phyloP scores from a whole-genome alignment of 30 jellyfish, hydroid and myxozoan species.

The Sanderia malayensis region DNA sequence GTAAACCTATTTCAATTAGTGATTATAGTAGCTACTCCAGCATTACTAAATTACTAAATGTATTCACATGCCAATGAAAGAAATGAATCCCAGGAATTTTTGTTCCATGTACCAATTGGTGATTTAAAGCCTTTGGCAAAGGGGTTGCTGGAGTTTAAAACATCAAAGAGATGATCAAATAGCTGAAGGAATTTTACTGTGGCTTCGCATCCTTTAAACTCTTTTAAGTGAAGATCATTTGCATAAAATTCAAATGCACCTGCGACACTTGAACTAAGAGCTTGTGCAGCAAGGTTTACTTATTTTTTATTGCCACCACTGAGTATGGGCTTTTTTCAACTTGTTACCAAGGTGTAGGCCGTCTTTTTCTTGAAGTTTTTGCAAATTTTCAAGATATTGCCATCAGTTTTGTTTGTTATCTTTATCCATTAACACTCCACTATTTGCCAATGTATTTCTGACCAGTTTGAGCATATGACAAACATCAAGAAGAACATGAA shows the following conservation, averaged over 20 bases:
- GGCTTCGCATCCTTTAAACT: too few relatives aligned
- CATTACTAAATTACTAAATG: too few relatives aligned
- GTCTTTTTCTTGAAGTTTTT: too few relatives aligned
- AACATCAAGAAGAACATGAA: conserved; percentile 56
- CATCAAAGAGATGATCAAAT: conserved; percentile 52
- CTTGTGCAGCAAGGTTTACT: conserved; percentile 77
- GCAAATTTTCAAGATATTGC: too few relatives aligned
- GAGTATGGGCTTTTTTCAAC: conserved; percentile 40
- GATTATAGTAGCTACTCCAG: too few relatives aligned
- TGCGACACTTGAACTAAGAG: conserved; percentile 71
- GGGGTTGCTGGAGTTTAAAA: conserved; percentile 60
- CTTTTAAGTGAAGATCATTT: too few relatives aligned
- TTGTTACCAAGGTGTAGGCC: too few relatives aligned
- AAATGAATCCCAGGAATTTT: conserved; percentile 36
- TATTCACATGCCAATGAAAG: too few relatives aligned
- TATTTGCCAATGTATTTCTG: conserved; percentile 24
- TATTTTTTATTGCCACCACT: conserved; percentile 63
- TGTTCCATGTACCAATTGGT: conserved; percentile 40
- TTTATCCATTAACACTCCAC: conserved; percentile 13
- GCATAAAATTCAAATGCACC: conserved; percentile 61
- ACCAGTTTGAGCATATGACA: too few relatives aligned
- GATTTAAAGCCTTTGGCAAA: conserved; percentile 68
- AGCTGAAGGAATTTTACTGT: conserved; percentile 31
- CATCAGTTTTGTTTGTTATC: conserved; percentile 29
- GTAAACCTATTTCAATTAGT: too few relatives aligned